phyloP scores from a whole-genome alignment of 2,888 invertebrate genomes.

The Neelides folsomi region DNA sequence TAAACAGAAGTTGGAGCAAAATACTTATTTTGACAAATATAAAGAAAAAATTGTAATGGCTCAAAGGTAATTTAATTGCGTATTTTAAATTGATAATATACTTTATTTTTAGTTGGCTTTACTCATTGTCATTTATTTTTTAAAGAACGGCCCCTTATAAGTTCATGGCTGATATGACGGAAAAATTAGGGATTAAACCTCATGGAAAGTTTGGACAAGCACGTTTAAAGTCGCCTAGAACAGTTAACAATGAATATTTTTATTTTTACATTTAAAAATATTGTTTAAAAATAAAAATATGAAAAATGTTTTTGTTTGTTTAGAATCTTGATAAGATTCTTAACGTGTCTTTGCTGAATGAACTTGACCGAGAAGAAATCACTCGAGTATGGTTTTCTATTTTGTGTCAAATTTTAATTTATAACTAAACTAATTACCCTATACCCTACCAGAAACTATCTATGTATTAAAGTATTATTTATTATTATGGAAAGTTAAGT shows the following conservation, averaged over 20 bases:
- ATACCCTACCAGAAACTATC: too few relatives aligned
- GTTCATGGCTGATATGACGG: conserved; percentile 39
- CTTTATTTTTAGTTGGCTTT: not conserved
- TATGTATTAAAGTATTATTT: too few relatives aligned
- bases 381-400: conserved; percentile 35
- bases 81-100: too few relatives aligned
- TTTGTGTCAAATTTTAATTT: conserved; percentile 1
- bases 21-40: conserved; percentile 73
- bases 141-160: conserved; percentile 54
- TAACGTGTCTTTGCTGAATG: conserved; percentile 58
- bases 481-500: too few relatives aligned
- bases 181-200: not conserved
- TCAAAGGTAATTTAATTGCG: conserved; percentile 44
- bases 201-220: not conserved
- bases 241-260: not conserved
- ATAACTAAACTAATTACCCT: not conserved
- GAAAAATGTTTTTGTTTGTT: conserved; percentile 22
- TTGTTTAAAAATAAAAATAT: conserved; percentile 4
- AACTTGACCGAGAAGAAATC: conserved; percentile 59
- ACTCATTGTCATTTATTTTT: conserved; percentile 1
- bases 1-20: conserved; percentile 36
- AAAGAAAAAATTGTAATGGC: conserved; percentile 58
- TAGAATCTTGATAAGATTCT: conserved; percentile 52
- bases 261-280: not conserved
- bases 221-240: not conserved